These are phyloP conservation scores for Scaptomyza hsui DNA, from an alignment of 1,140 invertebrate species.

Conservation along the genomic window DNA sequence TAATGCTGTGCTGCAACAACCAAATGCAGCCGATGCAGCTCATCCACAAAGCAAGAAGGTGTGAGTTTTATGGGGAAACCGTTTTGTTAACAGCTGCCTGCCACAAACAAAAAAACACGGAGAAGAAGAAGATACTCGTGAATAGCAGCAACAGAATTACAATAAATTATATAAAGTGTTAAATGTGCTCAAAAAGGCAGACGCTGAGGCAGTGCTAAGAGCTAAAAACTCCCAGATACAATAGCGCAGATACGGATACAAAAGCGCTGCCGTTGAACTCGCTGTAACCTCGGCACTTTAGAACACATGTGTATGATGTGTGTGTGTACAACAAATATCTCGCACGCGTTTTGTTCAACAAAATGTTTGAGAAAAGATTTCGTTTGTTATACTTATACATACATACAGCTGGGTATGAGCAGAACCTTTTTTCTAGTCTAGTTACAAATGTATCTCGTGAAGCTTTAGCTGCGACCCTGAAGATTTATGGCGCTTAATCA, in stretches of 20 bases:
- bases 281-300: background rate
- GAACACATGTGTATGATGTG: slow-evolving; percentile 1
- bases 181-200: slow-evolving; percentile 52
- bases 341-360: slow-evolving; percentile 46
- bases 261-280: slow-evolving; percentile 26
- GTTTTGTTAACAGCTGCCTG: slow-evolving; percentile 75
- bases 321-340: slow-evolving; percentile 10
- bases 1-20: slow-evolving; percentile 16
- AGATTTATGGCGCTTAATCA: slow-evolving; percentile 75
- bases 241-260: slow-evolving; percentile 21
- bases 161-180: slow-evolving; percentile 83
- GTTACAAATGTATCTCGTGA: slow-evolving; percentile 44
- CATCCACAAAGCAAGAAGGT: slow-evolving; percentile 42
- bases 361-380: slow-evolving; percentile 53
- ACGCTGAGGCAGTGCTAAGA: slow-evolving; percentile 13
- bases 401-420: slow-evolving; percentile 20
- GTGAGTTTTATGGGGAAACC: slow-evolving; percentile 77
- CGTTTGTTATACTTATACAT: slow-evolving; percentile 22
- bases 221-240: slow-evolving; percentile 29
- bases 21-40: slow-evolving; percentile 21
- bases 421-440: slow-evolving; percentile 35
- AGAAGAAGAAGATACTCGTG: slow-evolving; percentile 9
- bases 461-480: slow-evolving; percentile 44
- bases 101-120: slow-evolving; percentile 32
- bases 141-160: slow-evolving; percentile 61